A percentile compares a stretch with the other conserved stretches of the same genome.
These are phyloP conservation scores for Antennarius striatus DNA, from an alignment of 2,113 vertebrate species.

Conservation along the genomic window DNA sequence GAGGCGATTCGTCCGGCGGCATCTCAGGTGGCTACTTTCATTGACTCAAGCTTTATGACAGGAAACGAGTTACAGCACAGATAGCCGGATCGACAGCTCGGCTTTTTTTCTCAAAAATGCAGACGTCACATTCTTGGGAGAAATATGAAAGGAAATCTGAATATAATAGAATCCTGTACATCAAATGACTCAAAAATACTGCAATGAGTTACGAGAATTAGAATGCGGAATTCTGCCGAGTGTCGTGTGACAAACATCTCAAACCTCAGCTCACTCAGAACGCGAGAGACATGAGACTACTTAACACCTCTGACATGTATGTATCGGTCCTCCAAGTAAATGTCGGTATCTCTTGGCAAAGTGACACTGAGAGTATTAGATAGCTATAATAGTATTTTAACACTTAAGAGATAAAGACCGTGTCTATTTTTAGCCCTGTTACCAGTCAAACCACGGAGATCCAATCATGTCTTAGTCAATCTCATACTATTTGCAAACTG, in stretches of 20 bases:
- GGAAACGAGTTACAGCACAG: slow-evolving; percentile 43
- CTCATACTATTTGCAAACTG: no score
- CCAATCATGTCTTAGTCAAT: no score
- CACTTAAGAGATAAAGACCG: no score
- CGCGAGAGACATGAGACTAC: slow-evolving; percentile 12
- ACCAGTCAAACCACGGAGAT: no score
- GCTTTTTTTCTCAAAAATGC: not conserved
- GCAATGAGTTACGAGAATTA: not conserved
- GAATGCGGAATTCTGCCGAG: slow-evolving; percentile 1
- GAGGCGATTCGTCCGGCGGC: slow-evolving; percentile 34
- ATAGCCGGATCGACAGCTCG: not conserved
- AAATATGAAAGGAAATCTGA: no score
- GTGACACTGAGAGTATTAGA: not conserved
- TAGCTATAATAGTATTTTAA: no score
- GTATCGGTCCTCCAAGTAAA: not conserved
- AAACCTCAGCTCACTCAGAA: slow-evolving; percentile 22
- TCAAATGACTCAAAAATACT: no score
- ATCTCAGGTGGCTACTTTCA: slow-evolving; percentile 56
- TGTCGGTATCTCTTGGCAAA: not conserved
- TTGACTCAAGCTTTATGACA: slow-evolving; percentile 42
- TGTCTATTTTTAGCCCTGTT: no score
- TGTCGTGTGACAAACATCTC: slow-evolving; percentile 20
- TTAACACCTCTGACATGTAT: slow-evolving; percentile 6
- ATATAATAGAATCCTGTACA: no score
- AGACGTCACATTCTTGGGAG: not conserved